phyloP scores from a whole-genome alignment of 2,888 invertebrate species.

The Cryptocheilus praepositus region DNA sequence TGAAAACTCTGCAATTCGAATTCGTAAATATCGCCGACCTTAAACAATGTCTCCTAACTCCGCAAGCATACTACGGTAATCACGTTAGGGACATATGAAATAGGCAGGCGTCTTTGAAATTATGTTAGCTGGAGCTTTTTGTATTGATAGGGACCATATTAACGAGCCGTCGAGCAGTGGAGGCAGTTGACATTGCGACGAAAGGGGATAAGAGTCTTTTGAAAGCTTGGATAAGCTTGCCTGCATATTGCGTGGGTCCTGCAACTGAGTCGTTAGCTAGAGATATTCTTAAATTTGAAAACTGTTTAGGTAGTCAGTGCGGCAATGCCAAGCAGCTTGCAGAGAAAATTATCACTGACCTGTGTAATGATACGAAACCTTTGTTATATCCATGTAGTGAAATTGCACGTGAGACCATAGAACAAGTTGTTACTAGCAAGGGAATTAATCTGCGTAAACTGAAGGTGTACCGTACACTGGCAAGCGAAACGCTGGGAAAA shows the following conservation, averaged over 20 bases:
- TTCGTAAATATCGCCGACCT: slow-evolving; percentile 62
- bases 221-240: slow-evolving; percentile 57
- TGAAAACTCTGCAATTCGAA: slow-evolving; percentile 64
- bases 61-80: slow-evolving; percentile 64
- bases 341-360: slow-evolving; percentile 53
- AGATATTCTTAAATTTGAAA: slow-evolving; percentile 53
- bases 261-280: slow-evolving; percentile 62
- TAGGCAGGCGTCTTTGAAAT: too few species aligned
- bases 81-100: neutral
- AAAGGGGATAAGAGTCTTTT: slow-evolving; percentile 42
- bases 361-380: slow-evolving; percentile 41
- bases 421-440: slow-evolving; percentile 49
- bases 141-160: slow-evolving; percentile 64
- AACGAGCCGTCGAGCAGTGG: slow-evolving; percentile 69
- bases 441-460: slow-evolving; percentile 57
- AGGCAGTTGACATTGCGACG: slow-evolving; percentile 58
- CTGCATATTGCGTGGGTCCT: slow-evolving; percentile 68
- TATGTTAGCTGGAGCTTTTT: neutral
- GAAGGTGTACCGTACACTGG: slow-evolving; percentile 63
- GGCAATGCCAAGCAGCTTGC: slow-evolving; percentile 69
- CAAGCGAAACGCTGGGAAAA: slow-evolving; percentile 56
- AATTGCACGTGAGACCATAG: slow-evolving; percentile 67
- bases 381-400: slow-evolving; percentile 70
- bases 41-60: slow-evolving; percentile 45
- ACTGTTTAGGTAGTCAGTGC: slow-evolving; percentile 60